Percentiles rank a stretch among this genome's conserved stretches.
phyloP scores from a whole-genome alignment of 30 jellyfish, hydroid and myxozoan species.

The Rhopilema esculentum region DNA sequence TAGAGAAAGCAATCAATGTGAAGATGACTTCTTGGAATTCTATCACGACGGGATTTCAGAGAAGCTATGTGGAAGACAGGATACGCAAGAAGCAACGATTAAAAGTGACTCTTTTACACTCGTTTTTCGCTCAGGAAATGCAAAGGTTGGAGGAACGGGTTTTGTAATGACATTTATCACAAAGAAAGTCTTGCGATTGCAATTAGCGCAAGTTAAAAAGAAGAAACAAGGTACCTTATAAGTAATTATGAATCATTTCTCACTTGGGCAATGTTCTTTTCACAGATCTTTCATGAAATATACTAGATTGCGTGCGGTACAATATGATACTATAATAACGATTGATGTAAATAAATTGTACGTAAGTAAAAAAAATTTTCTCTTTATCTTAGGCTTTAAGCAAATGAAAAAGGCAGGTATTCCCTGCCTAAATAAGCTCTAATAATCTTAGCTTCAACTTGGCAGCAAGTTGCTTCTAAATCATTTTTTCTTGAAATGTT shows the following conservation, averaged over 20 bases:
- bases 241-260: neutral
- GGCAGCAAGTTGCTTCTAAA: too few relatives aligned
- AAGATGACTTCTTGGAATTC: conserved; percentile 78
- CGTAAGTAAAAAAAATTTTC: too few relatives aligned
- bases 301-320: too few relatives aligned
- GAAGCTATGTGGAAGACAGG: conserved; percentile 73
- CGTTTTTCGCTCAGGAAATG: conserved; percentile 73
- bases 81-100: conserved; percentile 33
- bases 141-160: conserved; percentile 64
- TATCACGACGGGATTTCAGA: conserved; percentile 75
- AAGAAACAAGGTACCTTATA: neutral
- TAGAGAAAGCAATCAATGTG: conserved; percentile 63
- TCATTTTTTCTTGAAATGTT: too few relatives aligned
- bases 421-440: too few relatives aligned
- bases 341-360: too few relatives aligned
- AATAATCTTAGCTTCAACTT: too few relatives aligned
- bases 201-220: conserved; percentile 9
- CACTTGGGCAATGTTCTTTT: neutral
- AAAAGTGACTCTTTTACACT: conserved; percentile 54
- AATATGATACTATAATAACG: too few relatives aligned
- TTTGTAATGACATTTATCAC: conserved; percentile 82
- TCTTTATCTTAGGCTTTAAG: too few relatives aligned
- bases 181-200: conserved; percentile 42
- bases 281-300: neutral
- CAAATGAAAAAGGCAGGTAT: too few relatives aligned